Conservation (phyloP, 2,888 invertebrate genomes). For the Cremastinae sp. region DNA sequence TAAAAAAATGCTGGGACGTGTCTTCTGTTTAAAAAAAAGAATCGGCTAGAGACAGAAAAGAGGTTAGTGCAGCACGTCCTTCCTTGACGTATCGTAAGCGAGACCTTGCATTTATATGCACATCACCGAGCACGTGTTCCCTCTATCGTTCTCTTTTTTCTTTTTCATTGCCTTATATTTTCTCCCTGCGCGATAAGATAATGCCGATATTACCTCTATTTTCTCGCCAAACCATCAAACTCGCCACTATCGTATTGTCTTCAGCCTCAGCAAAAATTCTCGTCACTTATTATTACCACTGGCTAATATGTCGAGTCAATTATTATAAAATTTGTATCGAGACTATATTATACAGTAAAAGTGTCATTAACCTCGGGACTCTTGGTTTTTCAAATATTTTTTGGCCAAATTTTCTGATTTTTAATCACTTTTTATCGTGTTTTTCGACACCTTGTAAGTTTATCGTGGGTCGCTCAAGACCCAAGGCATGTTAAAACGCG, state of each 20-base stretch:
- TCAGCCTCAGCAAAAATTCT: no score
- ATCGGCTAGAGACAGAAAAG: slow-evolving; percentile 6
- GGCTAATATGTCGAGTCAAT: no score
- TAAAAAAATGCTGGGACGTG: not conserved
- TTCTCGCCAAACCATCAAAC: not conserved
- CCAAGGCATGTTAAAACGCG: no score
- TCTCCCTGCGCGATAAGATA: slow-evolving; percentile 32
- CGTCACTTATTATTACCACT: no score
- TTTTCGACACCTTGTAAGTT: no score
- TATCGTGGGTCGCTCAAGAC: no score
- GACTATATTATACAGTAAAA: no score
- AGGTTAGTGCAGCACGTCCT: slow-evolving; percentile 23
- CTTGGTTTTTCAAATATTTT: no score
- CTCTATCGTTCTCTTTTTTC: slow-evolving; percentile 23
- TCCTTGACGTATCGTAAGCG: slow-evolving; percentile 18
- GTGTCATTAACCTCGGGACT: no score
- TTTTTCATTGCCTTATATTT: slow-evolving; percentile 9
- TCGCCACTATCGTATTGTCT: not conserved
- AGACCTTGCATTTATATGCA: slow-evolving; percentile 40
- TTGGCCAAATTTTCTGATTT: no score
- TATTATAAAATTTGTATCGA: no score
- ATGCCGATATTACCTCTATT: not conserved
- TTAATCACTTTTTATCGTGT: no score
- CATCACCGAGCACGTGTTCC: slow-evolving; percentile 15
- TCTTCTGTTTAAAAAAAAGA: not conserved